These are phyloP conservation scores for Aleiodes sp. DNA, from an alignment of 1,140 invertebrate genomes.

Conservation along the genomic window DNA sequence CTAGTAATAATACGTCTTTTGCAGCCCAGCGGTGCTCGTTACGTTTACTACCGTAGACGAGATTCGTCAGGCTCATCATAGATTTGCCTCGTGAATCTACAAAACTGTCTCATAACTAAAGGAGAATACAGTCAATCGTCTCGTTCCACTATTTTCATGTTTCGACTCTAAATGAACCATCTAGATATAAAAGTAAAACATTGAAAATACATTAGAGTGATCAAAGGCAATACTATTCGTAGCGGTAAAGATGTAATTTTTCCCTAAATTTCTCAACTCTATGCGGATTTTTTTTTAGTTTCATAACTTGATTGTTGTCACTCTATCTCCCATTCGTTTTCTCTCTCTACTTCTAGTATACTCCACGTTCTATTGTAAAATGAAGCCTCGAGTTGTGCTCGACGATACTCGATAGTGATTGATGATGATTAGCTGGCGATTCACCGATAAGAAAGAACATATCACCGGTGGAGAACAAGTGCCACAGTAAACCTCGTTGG, in stretches of 20 bases:
- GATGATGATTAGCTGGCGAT: conserved; percentile 65
- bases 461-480: conserved; percentile 38
- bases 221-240: neutral
- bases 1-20: neutral
- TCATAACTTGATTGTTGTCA: conserved; percentile 1
- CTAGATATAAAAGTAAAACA: too few relatives aligned
- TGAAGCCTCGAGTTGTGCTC: conserved; percentile 18
- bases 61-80: conserved; percentile 26
- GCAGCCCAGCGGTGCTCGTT: conserved; percentile 18
- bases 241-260: neutral
- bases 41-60: conserved; percentile 22
- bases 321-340: neutral
- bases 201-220: neutral
- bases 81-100: conserved; percentile 22
- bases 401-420: conserved; percentile 55
- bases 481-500: neutral
- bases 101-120: conserved; percentile 21
- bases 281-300: neutral
- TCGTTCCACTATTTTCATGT: too few relatives aligned
- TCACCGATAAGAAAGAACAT: conserved; percentile 59
- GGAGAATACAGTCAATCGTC: neutral
- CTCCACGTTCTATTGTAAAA: conserved; percentile 21
- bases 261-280: neutral
- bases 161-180: too few relatives aligned
- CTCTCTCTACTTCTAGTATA: neutral